Base-by-base conservation (phyloP, 2,888 invertebrate genomes). In the Girardia tigrina region DNA sequence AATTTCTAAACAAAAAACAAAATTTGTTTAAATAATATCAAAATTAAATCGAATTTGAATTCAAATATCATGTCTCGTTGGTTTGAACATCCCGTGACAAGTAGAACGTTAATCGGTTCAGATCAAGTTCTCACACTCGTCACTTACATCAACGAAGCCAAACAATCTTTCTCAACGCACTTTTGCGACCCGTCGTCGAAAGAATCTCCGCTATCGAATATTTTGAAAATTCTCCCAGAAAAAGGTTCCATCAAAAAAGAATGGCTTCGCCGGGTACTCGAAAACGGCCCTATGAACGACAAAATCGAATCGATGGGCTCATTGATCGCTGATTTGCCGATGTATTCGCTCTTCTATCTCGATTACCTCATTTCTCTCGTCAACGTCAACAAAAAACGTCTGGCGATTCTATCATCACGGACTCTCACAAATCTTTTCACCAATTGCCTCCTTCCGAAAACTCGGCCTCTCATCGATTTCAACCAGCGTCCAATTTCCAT, bases 41-140 rank as follows among this genome's bases (percentile, higher is more conserved):
- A 8, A 12, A 36, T 36, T 36, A 12, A 12, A 20, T 56, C n/a
- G 23, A 8, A 12, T 8, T 56, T n/a, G n/a, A 6, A n/a, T 56
- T 56, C 23, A 20, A 12, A 56, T 36, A n/a, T 36, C 16, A 56
- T 56, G 56, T 56, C 56, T 56, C 56, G 56, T 56, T 56, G 56
- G 56, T 56, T 56, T 56, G 56, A 56, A 56, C 56, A 56, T 56
- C 56, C 56, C 4, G 56, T 56, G 23, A 56, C 56, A 56, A 56
- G n/a, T 56, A 4, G 23, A 56, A 56, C 56, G 4, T 23, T 56
- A 20, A 23, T 20, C n/a, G 56, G 56, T 20, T n/a, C n/a, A n/a
- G 56, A 56, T 56, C 56, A 56, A 56, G 56, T 56, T 56, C n/a
- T 56, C n/a, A 56, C n/a, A 20, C 20, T 56, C 4, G n/a, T 56